Evolutionary conservation across 2,797 vertebrate genomes (phyloP).

Genomic region (Dermochelys coriacea): DNA sequence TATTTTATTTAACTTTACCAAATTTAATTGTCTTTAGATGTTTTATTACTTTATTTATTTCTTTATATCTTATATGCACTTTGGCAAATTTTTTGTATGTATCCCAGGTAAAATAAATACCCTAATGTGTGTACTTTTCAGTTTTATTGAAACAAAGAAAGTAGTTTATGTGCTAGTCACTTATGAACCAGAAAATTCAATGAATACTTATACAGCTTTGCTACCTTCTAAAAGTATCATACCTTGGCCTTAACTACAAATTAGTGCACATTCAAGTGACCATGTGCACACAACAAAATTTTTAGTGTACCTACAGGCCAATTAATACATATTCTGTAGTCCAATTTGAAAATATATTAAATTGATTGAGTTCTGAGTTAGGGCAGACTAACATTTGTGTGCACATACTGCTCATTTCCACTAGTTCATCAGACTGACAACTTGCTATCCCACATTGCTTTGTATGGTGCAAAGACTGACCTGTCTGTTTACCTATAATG

Average conservation of each 20-base stretch:
- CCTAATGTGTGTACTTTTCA: background rate
- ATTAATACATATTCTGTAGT: background rate
- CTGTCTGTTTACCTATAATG: too few species aligned
- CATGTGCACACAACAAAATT: background rate
- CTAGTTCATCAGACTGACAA: background rate
- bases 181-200: background rate
- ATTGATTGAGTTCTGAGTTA: background rate
- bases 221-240: rapidly evolving
- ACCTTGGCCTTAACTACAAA: background rate
- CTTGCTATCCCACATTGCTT: background rate
- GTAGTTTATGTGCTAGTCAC: background rate
- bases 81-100: background rate
- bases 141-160: background rate
- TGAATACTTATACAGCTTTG: background rate
- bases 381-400: background rate
- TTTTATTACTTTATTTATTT: background rate
- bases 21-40: background rate
- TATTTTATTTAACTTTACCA: background rate
- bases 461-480: background rate
- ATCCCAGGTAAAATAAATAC: background rate
- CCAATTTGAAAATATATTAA: background rate
- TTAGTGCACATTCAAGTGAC: background rate
- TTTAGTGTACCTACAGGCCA: background rate
- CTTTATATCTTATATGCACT: background rate
- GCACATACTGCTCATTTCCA: background rate